These are phyloP conservation scores for Mylabris phalerata DNA, from an alignment of 1,140 invertebrate genomes.

Conservation along the genomic window DNA sequence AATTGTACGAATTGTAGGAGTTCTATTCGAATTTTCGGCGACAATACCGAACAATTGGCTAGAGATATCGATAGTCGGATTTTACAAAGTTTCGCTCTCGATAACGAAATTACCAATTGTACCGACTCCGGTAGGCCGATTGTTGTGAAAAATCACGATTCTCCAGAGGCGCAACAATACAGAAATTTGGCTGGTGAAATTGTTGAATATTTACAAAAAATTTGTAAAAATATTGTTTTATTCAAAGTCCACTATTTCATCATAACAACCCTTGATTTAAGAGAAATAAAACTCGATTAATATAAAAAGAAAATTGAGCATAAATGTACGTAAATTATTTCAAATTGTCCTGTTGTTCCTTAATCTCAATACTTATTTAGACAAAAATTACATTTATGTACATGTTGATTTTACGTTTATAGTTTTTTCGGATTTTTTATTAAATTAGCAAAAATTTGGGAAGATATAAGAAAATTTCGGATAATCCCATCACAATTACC, in stretches of 20 bases:
- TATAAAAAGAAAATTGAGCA: too few species aligned
- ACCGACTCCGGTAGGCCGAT: constrained; percentile 59
- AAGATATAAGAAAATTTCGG: constrained; percentile 8
- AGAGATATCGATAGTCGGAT: constrained; percentile 50
- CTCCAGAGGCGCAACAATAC: constrained; percentile 50
- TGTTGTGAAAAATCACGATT: constrained; percentile 61
- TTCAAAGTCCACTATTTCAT: too few species aligned
- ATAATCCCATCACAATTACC: constrained; percentile 54
- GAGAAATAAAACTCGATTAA: too few species aligned
- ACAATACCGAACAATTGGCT: constrained; percentile 48
- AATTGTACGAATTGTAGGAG: constrained; percentile 64
- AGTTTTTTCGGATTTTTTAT: background rate
- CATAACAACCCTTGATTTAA: too few species aligned
- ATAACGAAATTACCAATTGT: constrained; percentile 50
- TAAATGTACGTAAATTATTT: too few species aligned
- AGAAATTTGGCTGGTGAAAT: constrained; percentile 19
- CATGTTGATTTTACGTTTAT: too few species aligned
- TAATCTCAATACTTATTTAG: too few species aligned
- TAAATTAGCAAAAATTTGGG: constrained; percentile 2
- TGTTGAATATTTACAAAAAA: too few species aligned
- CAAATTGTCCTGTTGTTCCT: too few species aligned
- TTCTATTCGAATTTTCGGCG: constrained; percentile 55
- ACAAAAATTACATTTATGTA: too few species aligned
- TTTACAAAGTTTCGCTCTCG: constrained; percentile 69
- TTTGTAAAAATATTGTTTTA: too few species aligned